Base-by-base conservation (phyloP, 2,797 vertebrate species). In the Eptatretus atami region DNA sequence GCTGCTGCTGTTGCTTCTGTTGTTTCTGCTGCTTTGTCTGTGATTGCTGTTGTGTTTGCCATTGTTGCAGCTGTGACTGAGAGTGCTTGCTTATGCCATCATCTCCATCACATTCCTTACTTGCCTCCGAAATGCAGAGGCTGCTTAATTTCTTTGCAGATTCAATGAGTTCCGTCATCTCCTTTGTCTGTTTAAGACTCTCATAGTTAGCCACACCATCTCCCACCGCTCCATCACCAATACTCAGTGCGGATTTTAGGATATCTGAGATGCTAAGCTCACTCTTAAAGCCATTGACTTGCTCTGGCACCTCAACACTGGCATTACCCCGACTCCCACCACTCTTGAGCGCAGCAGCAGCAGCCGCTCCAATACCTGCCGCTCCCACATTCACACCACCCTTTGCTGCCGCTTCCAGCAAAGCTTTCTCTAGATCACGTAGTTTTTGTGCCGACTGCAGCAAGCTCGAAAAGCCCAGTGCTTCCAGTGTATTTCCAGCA, bases 121-220 rank as follows among this genome's bases (percentile, higher is more conserved):
- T 24, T 24, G 57, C 57, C 57, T 61, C 57, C 57, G 57, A 61
- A 24, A 61, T 61, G 57, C 24, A 61, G 15, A 61, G n/a, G 57
- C 12, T 61, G 57, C 57, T 61, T 12, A 61, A 24, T 24, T 24
- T 61, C 57, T 61, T 61, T n/a, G 57, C 57, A 61, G 57, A 61
- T 61, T 61, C 57, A 24, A 61, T 61, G 57, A 61, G 57, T 24
- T 61, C 57, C 57, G 57, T 61, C 57, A 61, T n/a, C 57, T 61
- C 57, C 57, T 61, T 61, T n/a, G n/a, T 61, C 57, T 61, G 57
- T 24, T 61, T 61, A 24, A 61, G 57, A 24, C 57, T 61, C 15
- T n/a, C 24, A 24, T n/a, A 61, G 57, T 24, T 24, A 24, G 57
- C 3, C 57, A 24, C 57, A 24, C 24, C 57, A 9, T n/a, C 24